Base-by-base conservation (phyloP, 2,888 invertebrate species). In the Drosophila hamatofila region DNA sequence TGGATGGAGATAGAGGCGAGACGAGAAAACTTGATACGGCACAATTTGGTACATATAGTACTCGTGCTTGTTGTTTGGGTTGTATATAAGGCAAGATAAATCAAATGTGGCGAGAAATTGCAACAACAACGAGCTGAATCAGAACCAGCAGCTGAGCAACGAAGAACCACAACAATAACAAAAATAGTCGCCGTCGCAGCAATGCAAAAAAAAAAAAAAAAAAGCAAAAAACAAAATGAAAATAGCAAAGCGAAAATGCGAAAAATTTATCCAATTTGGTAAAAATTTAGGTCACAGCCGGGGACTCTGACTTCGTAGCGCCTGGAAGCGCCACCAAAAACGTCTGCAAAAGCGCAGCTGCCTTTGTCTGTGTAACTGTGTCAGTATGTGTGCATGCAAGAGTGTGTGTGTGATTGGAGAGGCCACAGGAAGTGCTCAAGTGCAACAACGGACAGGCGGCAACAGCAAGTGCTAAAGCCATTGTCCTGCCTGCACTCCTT, bases 261-360 rank as follows among this genome's bases (percentile, higher is more conserved):
- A 91, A 91, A 90, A 91, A 90, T 90, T 88, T 90, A 90, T 91
- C 90, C 91, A 90, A 90, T 90, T 90, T 90, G 85, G 90, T 85
- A 90, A 90, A 90, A 91, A 90, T 90, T 91, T 90, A 75, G 90
- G 90, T 90, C 90, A 90, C 84, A 88, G 77, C 80, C 80, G 85
- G 81, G 83, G 74, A 74, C 72, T 39, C 35, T 58, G 58, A 37
- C 58, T 58, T 48, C 57, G 63, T 60, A 69, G 63, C 68, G 71
- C 63, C 80, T 78, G 84, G 71, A 85, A 85, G 76, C 77, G 59
- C 72, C 54, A 72, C 80, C 76, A 59, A 78, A 79, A 79, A 64
- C 64, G 75, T 66, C 88, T 67, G 83, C 86, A 89, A 84, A 81
- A 84, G 87, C 74, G 87, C 87, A 88, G 78, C 75, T 76, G 80